phyloP scores from a whole-genome alignment of 2,797 vertebrate species.

The Austrolebias charrua region DNA sequence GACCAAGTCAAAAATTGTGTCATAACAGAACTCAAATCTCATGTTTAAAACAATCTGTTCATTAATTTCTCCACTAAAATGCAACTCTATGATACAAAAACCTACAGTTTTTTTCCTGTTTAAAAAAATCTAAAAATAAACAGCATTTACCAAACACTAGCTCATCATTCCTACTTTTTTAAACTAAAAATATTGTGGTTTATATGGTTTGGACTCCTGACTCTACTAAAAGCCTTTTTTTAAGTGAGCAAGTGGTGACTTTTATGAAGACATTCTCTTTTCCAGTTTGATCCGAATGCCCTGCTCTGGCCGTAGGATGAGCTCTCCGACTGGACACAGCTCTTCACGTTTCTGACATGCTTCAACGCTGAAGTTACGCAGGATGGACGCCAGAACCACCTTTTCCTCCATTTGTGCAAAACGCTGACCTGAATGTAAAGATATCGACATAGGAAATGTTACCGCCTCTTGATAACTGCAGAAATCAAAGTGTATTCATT shows the following conservation, averaged over 20 bases:
- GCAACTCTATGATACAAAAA: no score
- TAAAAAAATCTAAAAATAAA: no score
- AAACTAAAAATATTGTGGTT: no score
- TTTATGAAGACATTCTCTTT: slow-evolving; percentile 56
- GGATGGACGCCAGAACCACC: slow-evolving; percentile 82
- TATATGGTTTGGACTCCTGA: background rate
- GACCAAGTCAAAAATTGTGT: no score
- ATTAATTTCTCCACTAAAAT: no score
- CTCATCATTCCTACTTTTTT: no score
- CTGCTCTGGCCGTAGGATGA: slow-evolving; percentile 87
- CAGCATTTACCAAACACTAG: no score
- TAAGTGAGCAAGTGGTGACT: background rate
- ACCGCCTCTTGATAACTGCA: no score
- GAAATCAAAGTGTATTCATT: no score
- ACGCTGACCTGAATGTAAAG: slow-evolving; percentile 82
- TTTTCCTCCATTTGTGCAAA: slow-evolving; percentile 96
- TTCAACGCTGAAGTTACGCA: slow-evolving; percentile 85
- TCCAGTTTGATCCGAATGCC: slow-evolving; percentile 90
- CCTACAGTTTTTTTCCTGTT: no score
- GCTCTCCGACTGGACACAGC: slow-evolving; percentile 80
- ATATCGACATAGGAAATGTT: background rate
- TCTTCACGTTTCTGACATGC: slow-evolving; percentile 85
- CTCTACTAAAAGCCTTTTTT: background rate
- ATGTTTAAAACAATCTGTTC: no score
- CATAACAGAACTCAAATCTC: no score